Conservation (phyloP, 2,888 invertebrate species). For the Agonopterix alstromeriana region DNA sequence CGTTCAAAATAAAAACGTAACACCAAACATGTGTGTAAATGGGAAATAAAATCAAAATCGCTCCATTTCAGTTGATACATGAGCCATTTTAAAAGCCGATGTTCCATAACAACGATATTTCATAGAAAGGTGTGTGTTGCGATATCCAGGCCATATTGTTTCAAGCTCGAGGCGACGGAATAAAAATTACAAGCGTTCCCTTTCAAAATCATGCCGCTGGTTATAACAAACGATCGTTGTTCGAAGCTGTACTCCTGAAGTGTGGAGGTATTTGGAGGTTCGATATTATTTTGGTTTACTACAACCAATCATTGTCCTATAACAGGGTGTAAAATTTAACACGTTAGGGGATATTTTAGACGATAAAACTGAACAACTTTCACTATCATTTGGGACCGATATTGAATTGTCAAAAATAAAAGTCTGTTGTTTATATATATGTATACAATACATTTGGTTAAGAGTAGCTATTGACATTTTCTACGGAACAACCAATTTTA, state of each 20-base stretch:
- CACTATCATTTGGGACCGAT: too few species aligned
- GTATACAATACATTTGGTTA: too few species aligned
- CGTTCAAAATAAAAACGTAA: background rate
- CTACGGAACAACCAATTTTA: too few species aligned
- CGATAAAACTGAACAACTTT: too few species aligned
- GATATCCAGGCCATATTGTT: slow-evolving; percentile 24
- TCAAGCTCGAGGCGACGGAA: slow-evolving; percentile 20
- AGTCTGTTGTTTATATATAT: too few species aligned
- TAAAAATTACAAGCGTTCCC: slow-evolving; percentile 31
- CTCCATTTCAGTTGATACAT: background rate
- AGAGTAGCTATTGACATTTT: too few species aligned
- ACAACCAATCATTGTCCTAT: too few species aligned
- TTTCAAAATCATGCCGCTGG: slow-evolving; percentile 26
- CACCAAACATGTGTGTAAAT: slow-evolving; percentile 9
- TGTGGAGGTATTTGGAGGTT: slow-evolving; percentile 1
- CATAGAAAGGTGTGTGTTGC: slow-evolving; percentile 12
- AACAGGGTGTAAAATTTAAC: too few species aligned
- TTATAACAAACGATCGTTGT: slow-evolving; percentile 26
- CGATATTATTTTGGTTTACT: too few species aligned
- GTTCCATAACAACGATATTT: slow-evolving; percentile 16
- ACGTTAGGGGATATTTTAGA: too few species aligned
- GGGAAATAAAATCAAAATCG: background rate
- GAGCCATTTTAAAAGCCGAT: slow-evolving; percentile 11
- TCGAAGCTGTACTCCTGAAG: slow-evolving; percentile 16
- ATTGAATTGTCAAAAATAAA: too few species aligned